phyloP scores from a whole-genome alignment of 2,113 vertebrate genomes.

The Anhinga rufa region DNA sequence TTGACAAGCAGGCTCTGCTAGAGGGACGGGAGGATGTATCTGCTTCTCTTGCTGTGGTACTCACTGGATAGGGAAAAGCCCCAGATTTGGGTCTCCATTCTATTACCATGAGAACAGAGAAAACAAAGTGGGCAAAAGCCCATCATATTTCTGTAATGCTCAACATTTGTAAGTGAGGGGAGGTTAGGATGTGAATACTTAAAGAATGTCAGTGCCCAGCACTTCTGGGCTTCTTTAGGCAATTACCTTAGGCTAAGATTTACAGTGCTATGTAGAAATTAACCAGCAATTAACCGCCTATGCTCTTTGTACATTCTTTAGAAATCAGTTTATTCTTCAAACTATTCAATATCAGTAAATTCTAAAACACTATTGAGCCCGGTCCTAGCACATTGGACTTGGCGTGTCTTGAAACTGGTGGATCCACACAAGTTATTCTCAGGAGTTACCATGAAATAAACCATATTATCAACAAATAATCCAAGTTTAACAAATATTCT shows the following conservation, averaged over 20 bases:
- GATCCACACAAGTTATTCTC: not conserved
- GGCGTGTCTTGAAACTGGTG: not conserved
- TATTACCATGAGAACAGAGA: not conserved
- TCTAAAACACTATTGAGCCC: not conserved
- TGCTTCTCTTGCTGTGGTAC: not conserved
- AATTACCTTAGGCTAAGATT: not conserved
- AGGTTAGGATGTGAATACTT: not conserved
- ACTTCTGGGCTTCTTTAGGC: not conserved
- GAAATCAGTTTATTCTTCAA: not conserved
- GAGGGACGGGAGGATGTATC: not conserved
- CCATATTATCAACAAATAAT: not conserved
- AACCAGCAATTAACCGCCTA: not conserved
- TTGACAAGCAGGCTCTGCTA: not conserved
- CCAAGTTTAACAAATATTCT: not conserved
- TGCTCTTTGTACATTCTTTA: not conserved
- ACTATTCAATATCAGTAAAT: not conserved
- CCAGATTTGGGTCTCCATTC: not conserved
- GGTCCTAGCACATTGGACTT: not conserved
- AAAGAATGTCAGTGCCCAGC: not conserved
- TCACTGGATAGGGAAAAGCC: not conserved
- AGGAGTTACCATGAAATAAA: not conserved
- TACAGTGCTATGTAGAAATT: not conserved
- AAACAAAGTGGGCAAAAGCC: not conserved
- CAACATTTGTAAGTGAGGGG: not conserved
- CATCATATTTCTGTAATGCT: not conserved